A percentile compares a stretch with the other conserved stretches of the same genome.
phyloP scores from a whole-genome alignment of 2,888 invertebrate species.

The Anoncus sp. region DNA sequence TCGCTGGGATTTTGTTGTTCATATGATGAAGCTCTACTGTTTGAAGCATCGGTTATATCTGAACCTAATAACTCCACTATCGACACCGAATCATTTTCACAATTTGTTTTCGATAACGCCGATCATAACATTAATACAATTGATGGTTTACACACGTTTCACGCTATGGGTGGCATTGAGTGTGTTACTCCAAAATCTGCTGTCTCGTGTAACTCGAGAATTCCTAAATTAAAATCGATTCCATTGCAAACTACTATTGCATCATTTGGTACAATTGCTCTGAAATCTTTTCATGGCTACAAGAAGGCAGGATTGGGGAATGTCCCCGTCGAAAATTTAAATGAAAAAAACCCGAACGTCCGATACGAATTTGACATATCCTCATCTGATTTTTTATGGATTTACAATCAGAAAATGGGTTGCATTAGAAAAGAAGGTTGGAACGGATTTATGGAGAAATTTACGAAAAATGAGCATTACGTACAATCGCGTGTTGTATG shows the following conservation, averaged over 20 bases:
- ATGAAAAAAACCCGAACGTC: conserved; percentile 22
- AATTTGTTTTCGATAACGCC: no score
- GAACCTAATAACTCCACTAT: conserved; percentile 45
- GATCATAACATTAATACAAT: no score
- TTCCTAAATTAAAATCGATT: conserved; percentile 29
- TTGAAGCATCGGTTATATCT: conserved; percentile 58
- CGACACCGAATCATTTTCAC: conserved; percentile 37
- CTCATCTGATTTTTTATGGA: conserved; percentile 9
- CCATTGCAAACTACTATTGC: conserved; percentile 15
- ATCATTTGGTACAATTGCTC: background rate
- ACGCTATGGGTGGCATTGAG: conserved; percentile 27
- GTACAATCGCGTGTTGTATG: conserved; percentile 18
- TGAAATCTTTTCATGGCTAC: conserved; percentile 23
- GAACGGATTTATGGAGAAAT: conserved; percentile 31
- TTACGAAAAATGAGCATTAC: conserved; percentile 15
- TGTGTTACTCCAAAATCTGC: conserved; percentile 30
- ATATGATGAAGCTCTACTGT: conserved; percentile 65
- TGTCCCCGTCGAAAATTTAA: conserved; percentile 27
- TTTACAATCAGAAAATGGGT: conserved; percentile 21
- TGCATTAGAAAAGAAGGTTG: conserved; percentile 15
- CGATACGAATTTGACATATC: conserved; percentile 26
- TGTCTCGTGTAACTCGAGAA: conserved; percentile 14
- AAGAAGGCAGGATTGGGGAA: conserved; percentile 27
- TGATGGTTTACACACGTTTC: conserved; percentile 18
- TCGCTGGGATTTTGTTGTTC: conserved; percentile 63